A percentile compares a stretch with the other conserved stretches of the same genome.
Evolutionary conservation across 2,113 vertebrate species (phyloP).

Genomic region (Dromiciops gliroides): DNA sequence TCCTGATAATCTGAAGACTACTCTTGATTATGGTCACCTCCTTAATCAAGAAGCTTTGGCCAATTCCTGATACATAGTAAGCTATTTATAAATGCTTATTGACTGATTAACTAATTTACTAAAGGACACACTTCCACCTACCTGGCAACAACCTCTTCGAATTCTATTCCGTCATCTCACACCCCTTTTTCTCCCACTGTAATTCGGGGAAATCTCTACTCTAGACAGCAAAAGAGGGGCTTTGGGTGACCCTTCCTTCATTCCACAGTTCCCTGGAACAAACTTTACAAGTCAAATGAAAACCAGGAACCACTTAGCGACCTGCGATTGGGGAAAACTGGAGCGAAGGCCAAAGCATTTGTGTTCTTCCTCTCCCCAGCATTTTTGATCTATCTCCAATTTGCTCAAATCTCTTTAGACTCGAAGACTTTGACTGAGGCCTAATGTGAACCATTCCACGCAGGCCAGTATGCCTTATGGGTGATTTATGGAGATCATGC

Average conservation of each 20-base stretch:
- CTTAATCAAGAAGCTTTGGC: background rate
- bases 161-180: slow-evolving; percentile 4
- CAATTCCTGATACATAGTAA: background rate
- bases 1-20: background rate
- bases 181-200: background rate
- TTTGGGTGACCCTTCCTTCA: slow-evolving; percentile 4
- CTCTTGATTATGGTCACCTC: background rate
- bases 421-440: slow-evolving; percentile 28
- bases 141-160: background rate
- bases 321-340: slow-evolving; percentile 32
- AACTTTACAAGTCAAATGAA: slow-evolving; percentile 37
- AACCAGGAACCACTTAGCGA: background rate
- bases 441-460: slow-evolving; percentile 53
- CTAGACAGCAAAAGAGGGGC: background rate
- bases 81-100: background rate
- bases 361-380: slow-evolving; percentile 51
- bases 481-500: slow-evolving; percentile 52
- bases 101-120: slow-evolving; percentile 18
- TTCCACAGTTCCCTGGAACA: slow-evolving; percentile 26
- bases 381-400: slow-evolving; percentile 59
- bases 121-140: background rate
- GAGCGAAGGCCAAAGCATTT: background rate
- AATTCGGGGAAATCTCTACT: slow-evolving; percentile 2
- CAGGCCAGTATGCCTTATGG: slow-evolving; percentile 40
- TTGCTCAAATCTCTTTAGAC: slow-evolving; percentile 63